Base-by-base conservation (phyloP, 2,113 vertebrate species). In the Ictalurus furcatus region DNA sequence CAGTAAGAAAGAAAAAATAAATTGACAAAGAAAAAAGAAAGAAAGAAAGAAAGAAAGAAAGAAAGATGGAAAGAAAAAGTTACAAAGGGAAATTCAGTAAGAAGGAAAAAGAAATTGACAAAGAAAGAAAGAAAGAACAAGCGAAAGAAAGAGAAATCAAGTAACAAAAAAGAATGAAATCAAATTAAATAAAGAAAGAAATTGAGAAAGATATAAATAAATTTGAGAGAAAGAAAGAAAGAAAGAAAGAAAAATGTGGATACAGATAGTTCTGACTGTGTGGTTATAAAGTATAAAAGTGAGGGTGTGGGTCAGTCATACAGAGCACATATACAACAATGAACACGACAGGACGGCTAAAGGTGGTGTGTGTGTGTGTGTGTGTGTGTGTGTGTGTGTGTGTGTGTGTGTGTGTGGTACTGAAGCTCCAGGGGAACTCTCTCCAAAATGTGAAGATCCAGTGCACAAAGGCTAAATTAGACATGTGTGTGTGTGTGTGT, bases 381-480 rank as follows among this genome's bases (percentile, higher is more conserved):
- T 54, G 28, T 8, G 78, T 81, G 78, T 56, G 79, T 81, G 79
- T 81, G 79, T 58, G 79, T 54, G 28, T 8, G 78, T 81, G 78
- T 56, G 79, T 81, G 79, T 81, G 79, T 58, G 79, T 81, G n/a
- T 82, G 79, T 44, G 83, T n/a, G 59, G 44, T 48, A 6, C 82
- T 87, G 74, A 48, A 86, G 89, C 85, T 76, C 81, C 69, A 86
- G 61, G 69, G 88, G 86, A 88, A 84, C 89, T 90, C 90, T 90
- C 89, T 80, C 19, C 40, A 76, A 65, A 88, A 90, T 16, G 84
- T 88, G 79, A 90, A 59, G 63, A 56, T 59, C 65, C 87, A 89
- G 82, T 92, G 59, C 85, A 86, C 88, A 92, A 80, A 83, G 85
- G 67, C 78, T 84, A 92, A 92, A 92, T 92, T 90, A 90, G 90